Conservation (phyloP, 2,888 invertebrate genomes). For the Caenorhabditis sp. region DNA sequence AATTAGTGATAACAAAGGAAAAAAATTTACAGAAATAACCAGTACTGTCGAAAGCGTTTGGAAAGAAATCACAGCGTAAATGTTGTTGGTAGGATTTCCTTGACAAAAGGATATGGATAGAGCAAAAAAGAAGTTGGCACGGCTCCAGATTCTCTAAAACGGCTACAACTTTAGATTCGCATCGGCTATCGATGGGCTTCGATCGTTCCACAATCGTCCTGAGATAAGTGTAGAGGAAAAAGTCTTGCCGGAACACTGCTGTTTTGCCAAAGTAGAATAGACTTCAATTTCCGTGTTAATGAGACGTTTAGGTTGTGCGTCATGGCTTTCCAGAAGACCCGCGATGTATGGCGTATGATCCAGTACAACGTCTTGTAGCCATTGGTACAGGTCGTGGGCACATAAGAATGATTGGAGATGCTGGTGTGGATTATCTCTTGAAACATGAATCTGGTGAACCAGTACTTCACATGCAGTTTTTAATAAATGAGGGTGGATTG, state of each 20-base stretch:
- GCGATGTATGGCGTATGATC: conserved; percentile 96
- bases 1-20: too few relatives aligned
- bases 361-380: conserved; percentile 95
- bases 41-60: background rate
- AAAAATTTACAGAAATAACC: background rate
- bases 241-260: conserved; percentile 70
- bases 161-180: conserved; percentile 62
- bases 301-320: conserved; percentile 83
- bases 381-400: conserved; percentile 86
- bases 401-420: conserved; percentile 82
- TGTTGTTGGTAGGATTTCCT: too few relatives aligned
- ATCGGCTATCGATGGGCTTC: conserved; percentile 77
- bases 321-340: conserved; percentile 99
- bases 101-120: background rate
- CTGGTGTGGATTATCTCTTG: conserved; percentile 95
- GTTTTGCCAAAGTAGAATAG: conserved; percentile 65
- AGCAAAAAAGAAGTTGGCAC: background rate
- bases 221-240: conserved; percentile 71
- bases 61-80: too few relatives aligned
- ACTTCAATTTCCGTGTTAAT: background rate
- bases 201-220: conserved; percentile 64
- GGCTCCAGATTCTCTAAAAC: background rate
- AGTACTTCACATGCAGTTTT: conserved; percentile 92
- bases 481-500: conserved; percentile 96
- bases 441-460: conserved; percentile 85